Conservation (phyloP, 2,888 invertebrate species). For the Chrysolina americana region DNA sequence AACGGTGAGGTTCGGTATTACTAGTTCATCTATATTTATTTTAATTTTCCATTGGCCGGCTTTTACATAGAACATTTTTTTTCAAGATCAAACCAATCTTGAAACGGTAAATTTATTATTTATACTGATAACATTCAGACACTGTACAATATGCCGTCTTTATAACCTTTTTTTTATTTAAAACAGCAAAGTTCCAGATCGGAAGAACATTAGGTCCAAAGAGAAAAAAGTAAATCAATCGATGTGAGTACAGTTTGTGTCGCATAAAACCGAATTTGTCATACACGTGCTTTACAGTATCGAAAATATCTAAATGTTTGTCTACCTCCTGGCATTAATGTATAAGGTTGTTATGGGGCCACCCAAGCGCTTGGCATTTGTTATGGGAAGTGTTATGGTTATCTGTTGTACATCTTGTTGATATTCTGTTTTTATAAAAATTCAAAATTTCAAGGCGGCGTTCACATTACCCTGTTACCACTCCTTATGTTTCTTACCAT, state of each 20-base stretch:
- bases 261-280: slow-evolving; percentile 22
- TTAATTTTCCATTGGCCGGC: no score
- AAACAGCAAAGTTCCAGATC: slow-evolving; percentile 1
- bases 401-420: neutral
- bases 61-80: no score
- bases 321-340: neutral
- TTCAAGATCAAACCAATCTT: no score
- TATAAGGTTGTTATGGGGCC: slow-evolving; percentile 12
- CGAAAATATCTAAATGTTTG: slow-evolving; percentile 22
- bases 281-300: slow-evolving; percentile 24
- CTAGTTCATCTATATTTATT: no score
- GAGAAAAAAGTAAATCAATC: slow-evolving; percentile 4
- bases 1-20: no score
- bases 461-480: neutral
- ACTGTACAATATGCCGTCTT: neutral
- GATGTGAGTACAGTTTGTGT: slow-evolving; percentile 29
- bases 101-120: no score
- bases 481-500: neutral
- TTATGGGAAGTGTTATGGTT: slow-evolving; percentile 2
- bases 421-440: neutral
- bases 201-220: neutral
- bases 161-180: neutral
- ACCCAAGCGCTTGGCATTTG: slow-evolving; percentile 15
- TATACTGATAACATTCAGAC: no score
- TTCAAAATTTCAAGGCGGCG: neutral